Evolutionary conservation across 1,140 invertebrate species (phyloP), one percentile per base, ranked within the genome.

Genomic region (Calephelis virginiensis): DNA sequence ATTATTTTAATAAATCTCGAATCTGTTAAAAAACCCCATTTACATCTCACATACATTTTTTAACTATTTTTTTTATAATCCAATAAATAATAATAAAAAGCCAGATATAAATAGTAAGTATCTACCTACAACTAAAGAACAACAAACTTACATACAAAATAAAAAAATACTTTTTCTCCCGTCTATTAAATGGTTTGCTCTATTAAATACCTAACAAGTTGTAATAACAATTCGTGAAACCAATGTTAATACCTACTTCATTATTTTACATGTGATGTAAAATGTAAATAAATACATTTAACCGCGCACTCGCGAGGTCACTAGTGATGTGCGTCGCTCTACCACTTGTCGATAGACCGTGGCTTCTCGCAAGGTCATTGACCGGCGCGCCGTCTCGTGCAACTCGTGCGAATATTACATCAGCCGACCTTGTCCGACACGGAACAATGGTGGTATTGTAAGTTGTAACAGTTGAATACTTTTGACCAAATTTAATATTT

Each of bases 351-450:
- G 77, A 80, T 78, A 85, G 70, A 78, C 73, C 17, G 73, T 72
- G 70, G 72, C 49, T 68, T 61, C 72, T 65, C 56, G 70, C 85
- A 90, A 90, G 83, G 87, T 87, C 77, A 53, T 82, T 90, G 85
- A 88, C 87, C 87, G 79, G 61, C 69, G 63, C 85, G 79, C 48
- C 69, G 82, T 72, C 82, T 89, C 77, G 72, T 80, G 87, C 78
- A 90, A 90, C 66, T 40, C 61, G 64, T 72, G 70, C 71, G 66
- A 68, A 68, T 69, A 70, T 90, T 90, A 86, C 87, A 89, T 90
- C 87, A 90, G 85, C 83, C 79, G 79, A 70, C 86, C 86, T 90
- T 90, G 83, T 68, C 72, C 72, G 82, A 85, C 77, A 80, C 87
- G 87, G 86, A 89, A 90, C 85, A 90, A 85, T 88, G 81, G 75